phyloP scores from a whole-genome alignment of 1,140 invertebrate genomes.

The Hyles vespertilio region DNA sequence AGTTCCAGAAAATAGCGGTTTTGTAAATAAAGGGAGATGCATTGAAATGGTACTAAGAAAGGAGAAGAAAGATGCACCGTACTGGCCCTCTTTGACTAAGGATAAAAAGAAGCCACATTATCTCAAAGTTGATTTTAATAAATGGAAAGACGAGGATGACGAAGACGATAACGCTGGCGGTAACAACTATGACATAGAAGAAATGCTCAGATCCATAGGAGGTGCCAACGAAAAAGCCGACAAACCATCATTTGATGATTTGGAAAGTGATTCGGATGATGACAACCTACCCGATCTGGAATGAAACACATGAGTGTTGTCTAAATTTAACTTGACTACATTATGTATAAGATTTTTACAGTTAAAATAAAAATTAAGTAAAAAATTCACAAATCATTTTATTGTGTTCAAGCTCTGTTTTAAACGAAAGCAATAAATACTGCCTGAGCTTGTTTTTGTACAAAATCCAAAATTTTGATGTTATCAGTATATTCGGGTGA shows the following conservation, averaged over 20 bases:
- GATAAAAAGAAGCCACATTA: slow-evolving; percentile 95
- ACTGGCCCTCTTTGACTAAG: slow-evolving; percentile 92
- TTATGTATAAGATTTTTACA: slow-evolving; percentile 71
- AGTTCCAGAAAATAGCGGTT: slow-evolving; percentile 84
- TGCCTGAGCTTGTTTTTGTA: too few species aligned
- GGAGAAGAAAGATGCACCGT: slow-evolving; percentile 80
- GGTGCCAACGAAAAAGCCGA: slow-evolving; percentile 48
- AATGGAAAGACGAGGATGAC: slow-evolving; percentile 94
- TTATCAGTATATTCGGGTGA: too few species aligned
- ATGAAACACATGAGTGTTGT: slow-evolving; percentile 40
- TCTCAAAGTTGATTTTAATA: slow-evolving; percentile 97
- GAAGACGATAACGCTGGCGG: slow-evolving; percentile 50
- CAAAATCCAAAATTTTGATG: too few species aligned
- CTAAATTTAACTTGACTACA: slow-evolving; percentile 46
- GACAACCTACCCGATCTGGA: slow-evolving; percentile 70
- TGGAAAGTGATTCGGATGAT: slow-evolving; percentile 67
- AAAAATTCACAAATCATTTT: slow-evolving; percentile 8
- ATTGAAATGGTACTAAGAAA: slow-evolving; percentile 86
- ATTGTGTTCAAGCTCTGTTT: not conserved
- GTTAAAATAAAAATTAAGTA: slow-evolving; percentile 62
- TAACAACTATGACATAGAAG: slow-evolving; percentile 40
- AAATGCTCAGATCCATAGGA: slow-evolving; percentile 59
- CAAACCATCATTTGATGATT: slow-evolving; percentile 64
- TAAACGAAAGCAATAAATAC: too few species aligned
- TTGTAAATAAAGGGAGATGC: slow-evolving; percentile 83